phyloP scores from a whole-genome alignment of 2,797 vertebrate species.

The Gobio occitaniae region DNA sequence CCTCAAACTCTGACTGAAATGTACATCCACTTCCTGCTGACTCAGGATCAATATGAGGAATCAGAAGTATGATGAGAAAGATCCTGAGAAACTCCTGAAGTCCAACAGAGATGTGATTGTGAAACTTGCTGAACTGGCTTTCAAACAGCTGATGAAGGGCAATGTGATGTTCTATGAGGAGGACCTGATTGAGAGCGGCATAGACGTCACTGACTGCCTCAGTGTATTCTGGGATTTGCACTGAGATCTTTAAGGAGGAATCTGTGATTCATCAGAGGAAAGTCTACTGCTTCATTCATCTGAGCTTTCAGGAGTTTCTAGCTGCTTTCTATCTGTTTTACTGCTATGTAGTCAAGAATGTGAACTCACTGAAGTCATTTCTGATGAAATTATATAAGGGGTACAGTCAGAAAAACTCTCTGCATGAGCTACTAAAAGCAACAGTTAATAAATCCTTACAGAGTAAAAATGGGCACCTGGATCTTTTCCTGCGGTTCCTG shows the following conservation, averaged over 20 bases:
- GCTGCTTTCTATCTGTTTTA: neutral
- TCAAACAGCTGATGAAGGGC: neutral
- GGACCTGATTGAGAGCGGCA: neutral
- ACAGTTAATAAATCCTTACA: neutral
- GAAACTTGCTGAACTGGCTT: constrained; percentile 1
- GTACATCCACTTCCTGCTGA: neutral
- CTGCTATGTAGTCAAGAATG: neutral
- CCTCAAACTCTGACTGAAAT: constrained; percentile 12
- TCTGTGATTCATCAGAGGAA: neutral
- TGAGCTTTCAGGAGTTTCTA: neutral
- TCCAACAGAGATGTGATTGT: neutral
- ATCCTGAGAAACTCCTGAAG: neutral
- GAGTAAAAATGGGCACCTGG: neutral
- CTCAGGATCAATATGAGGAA: neutral
- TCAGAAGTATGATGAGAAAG: neutral
- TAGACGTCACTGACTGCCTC: neutral
- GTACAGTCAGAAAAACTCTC: neutral
- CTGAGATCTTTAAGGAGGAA: constrained; percentile 2
- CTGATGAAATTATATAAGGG: fast-evolving
- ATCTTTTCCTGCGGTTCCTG: neutral
- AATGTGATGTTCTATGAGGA: neutral
- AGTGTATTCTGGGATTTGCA: constrained; percentile 11
- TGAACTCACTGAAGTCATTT: neutral
- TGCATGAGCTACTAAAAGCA: neutral
- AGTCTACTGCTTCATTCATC: neutral